Evolutionary conservation across 2,888 invertebrate genomes (phyloP).

Genomic region (Panopea generosa): DNA sequence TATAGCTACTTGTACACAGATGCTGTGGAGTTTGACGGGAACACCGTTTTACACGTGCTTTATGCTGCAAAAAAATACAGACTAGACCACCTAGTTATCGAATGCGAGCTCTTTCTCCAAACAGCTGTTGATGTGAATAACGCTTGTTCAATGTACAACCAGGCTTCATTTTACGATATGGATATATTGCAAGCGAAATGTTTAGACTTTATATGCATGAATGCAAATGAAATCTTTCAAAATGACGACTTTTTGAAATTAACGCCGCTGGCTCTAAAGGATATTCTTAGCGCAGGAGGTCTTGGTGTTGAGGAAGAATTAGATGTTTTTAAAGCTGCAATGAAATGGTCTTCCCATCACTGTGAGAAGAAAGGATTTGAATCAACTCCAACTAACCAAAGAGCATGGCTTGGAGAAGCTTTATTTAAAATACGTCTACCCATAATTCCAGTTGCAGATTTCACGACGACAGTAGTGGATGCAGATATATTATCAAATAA

Average conservation of each 20-base stretch:
- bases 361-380: conserved; percentile 59
- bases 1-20: conserved; percentile 73
- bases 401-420: conserved; percentile 59
- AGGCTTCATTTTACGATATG: conserved; percentile 59
- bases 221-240: conserved; percentile 61
- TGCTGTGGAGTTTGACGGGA: conserved; percentile 64
- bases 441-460: conserved; percentile 58
- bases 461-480: conserved; percentile 53
- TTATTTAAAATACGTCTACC: conserved; percentile 58
- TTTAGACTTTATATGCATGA: conserved; percentile 58
- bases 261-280: conserved; percentile 43
- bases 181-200: conserved; percentile 51
- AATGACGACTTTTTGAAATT: conserved; percentile 54
- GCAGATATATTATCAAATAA: conserved; percentile 52
- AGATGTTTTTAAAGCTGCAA: conserved; percentile 60
- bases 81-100: conserved; percentile 55
- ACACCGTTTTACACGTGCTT: conserved; percentile 63
- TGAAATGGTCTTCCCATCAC: conserved; percentile 62
- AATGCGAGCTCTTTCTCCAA: conserved; percentile 65
- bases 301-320: conserved; percentile 58
- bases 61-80: conserved; percentile 72
- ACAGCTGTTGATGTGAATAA: conserved; percentile 57
- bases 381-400: conserved; percentile 52
- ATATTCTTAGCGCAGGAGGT: conserved; percentile 40
- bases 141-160: conserved; percentile 60